Conservation (phyloP, 2,797 vertebrate species). For the Phrynocephalus vlangalii region DNA sequence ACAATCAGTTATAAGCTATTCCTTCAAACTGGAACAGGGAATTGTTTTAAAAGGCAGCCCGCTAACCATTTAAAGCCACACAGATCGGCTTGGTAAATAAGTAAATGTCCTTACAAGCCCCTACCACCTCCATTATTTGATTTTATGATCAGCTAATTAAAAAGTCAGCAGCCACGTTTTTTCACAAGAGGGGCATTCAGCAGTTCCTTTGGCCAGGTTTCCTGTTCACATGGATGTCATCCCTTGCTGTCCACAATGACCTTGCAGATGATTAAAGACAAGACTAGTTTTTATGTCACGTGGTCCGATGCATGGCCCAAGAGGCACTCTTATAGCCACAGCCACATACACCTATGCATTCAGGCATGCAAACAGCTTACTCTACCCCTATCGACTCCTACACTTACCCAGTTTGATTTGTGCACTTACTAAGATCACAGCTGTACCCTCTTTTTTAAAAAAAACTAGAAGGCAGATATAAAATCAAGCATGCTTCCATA, state of each 20-base stretch:
- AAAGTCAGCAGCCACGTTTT: neutral
- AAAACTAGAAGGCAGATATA: neutral
- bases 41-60: neutral
- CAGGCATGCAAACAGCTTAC: neutral
- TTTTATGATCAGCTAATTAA: too few relatives aligned
- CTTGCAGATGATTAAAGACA: neutral
- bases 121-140: too few relatives aligned
- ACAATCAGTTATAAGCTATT: neutral
- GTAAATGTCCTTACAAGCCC: too few relatives aligned
- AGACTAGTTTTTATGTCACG: neutral
- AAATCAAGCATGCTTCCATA: neutral
- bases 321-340: too few relatives aligned
- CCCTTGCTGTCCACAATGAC: neutral
- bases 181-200: neutral
- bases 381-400: neutral
- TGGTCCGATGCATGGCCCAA: too few relatives aligned
- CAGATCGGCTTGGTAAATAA: neutral
- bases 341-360: neutral
- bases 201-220: neutral
- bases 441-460: too few relatives aligned
- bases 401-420: neutral
- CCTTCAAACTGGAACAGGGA: neutral
- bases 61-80: neutral
- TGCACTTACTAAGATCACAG: neutral
- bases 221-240: too few relatives aligned